A percentile compares a stretch with the other conserved stretches of the same genome.
These are phyloP conservation scores for Phymastichus coffea DNA, from an alignment of 1,140 invertebrate genomes.

Conservation along the genomic window DNA sequence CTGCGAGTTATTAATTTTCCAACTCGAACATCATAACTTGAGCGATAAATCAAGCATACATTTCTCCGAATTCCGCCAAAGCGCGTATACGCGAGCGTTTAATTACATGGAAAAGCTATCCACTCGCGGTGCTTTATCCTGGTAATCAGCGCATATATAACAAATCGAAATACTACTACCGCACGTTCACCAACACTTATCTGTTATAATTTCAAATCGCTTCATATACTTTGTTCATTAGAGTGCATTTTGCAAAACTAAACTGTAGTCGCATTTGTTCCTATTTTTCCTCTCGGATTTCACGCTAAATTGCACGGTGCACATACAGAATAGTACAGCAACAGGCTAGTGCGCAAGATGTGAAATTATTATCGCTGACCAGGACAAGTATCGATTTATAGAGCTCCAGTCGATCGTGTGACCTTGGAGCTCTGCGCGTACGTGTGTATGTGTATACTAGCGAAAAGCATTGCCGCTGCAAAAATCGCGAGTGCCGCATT, in stretches of 20 bases:
- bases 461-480: too few species aligned
- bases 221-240: background rate
- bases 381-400: conserved; percentile 4
- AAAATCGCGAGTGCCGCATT: too few species aligned
- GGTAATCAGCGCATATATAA: background rate
- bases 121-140: background rate
- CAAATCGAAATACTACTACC: conserved; percentile 11
- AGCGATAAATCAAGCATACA: background rate
- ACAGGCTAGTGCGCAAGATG: background rate
- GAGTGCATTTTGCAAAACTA: background rate
- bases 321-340: too few species aligned
- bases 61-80: background rate
- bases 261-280: too few species aligned
- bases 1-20: too few species aligned
- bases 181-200: background rate
- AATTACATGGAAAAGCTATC: background rate
- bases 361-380: conserved; percentile 5
- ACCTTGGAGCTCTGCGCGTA: conserved; percentile 14
- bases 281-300: background rate
- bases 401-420: conserved; percentile 4
- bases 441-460: too few species aligned
- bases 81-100: background rate
- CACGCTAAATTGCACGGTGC: too few species aligned
- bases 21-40: background rate
- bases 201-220: background rate